Evolutionary conservation across 2,113 vertebrate species (phyloP), one percentile per base, ranked within the genome.

Genomic region (Coptodon bakossiorum): DNA sequence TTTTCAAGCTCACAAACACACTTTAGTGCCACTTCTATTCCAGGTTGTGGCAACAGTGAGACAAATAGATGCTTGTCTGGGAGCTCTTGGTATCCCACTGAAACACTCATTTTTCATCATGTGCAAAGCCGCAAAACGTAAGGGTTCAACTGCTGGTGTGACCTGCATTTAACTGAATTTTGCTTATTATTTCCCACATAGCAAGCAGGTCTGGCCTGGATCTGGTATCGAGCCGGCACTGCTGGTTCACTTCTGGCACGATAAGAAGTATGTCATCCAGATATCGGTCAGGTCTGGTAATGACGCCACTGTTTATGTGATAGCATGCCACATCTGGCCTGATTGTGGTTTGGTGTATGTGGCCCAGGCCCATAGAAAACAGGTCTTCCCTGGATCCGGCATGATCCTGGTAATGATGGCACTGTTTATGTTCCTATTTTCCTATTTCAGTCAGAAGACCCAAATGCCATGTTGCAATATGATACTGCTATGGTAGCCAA

Each of bases 201-300:
- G 24, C 24, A 57, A 8, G 1, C 13, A 57, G 54, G 13, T 57
- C 56, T 29, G 56, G 0, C 56, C 2, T 2, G 0, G 54, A 8
- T 57, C 12, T 14, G 54, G 12, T 14, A 57, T 0, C 24, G 27
- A 57, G 2, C 1, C 3, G 3, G 54, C 1, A 57, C 54, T 57
- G 54, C 54, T 57, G 54, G 54, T 57, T 57, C 24, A 57, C 54
- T 57, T 57, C 54, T 57, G 0, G 3, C 0, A 29, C 5, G 24
- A 57, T 16, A 57, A 29, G 12, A 57, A 16, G 12, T 57, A 16
- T 13, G 53, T 56, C 1, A 2, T 57, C 24, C 54, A 57, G 2
- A 57, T 57, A 57, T 57, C 0, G 1, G 22, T 22, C 54, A 56
- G 6, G 54, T 56, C 0, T 56, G 54, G 6, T 0, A 56, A 56